Evolutionary conservation across 92 coral and sea anemone species (phyloP).

Genomic region (Porites evermanni): DNA sequence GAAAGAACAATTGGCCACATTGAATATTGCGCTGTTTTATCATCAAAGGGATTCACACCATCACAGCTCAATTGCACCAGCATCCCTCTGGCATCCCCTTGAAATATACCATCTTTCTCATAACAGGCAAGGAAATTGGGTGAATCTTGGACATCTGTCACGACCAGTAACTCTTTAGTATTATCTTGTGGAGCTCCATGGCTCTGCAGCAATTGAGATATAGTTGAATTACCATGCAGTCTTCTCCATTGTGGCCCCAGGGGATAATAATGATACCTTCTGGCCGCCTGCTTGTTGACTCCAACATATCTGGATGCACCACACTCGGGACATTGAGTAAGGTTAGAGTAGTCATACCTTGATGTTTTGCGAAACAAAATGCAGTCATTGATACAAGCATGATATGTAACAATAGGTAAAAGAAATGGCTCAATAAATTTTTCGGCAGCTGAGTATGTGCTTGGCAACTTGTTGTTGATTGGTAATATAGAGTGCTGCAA

Average conservation of each 20-base stretch:
- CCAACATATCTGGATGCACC: background rate
- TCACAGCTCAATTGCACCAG: no score
- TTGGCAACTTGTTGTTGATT: constrained; percentile 26
- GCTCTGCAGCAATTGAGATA: constrained; percentile 9
- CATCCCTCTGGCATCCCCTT: no score
- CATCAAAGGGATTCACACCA: no score
- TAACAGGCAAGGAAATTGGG: no score
- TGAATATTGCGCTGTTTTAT: no score
- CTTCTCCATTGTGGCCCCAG: constrained; percentile 55
- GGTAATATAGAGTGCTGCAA: constrained; percentile 35
- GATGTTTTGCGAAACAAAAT: constrained; percentile 41
- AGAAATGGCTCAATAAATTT: constrained; percentile 41
- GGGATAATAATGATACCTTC: constrained; percentile 49
- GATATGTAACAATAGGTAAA: constrained; percentile 11
- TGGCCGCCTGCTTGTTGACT: constrained; percentile 2
- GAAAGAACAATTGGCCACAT: no score
- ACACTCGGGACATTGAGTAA: constrained; percentile 45
- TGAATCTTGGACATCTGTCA: no score
- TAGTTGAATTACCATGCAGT: constrained; percentile 42
- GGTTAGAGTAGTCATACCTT: constrained; percentile 47
- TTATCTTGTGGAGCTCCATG: background rate
- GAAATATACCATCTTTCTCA: no score
- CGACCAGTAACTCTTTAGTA: no score
- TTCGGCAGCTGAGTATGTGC: constrained; percentile 40
- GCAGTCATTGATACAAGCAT: constrained; percentile 55